Evolutionary conservation across 1,140 invertebrate genomes (phyloP), one percentile per base, ranked within the genome.

Genomic region (Gerris buenoi): DNA sequence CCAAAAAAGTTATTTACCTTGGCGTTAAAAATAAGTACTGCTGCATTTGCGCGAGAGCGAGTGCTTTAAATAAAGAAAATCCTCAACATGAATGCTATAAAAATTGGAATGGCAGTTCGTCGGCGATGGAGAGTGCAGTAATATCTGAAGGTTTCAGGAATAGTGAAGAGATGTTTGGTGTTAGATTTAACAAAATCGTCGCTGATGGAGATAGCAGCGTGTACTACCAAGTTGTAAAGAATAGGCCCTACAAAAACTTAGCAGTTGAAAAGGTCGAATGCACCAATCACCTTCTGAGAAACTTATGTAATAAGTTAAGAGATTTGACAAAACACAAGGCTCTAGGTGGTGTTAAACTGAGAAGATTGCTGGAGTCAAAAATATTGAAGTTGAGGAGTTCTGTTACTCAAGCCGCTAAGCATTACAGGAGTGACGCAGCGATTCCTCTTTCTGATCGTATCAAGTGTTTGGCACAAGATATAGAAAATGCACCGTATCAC

Each of bases 181-280:
- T 77, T 1, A 71, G 73, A 29, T 76, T 75, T 56, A 68, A 71
- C 61, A 70, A 66, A 26, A 25, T 75, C 18, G 71, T 76, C 60
- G 74, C 70, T 2, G 76, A 77, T 68, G 75, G 74, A 0, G 75
- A 76, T 63, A 73, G 71, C 56, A 76, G 69, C 61, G 72, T 71
- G 13, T 73, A 74, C 64, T 68, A 70, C 62, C 67, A 67, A 56
- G 68, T 71, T 60, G 18, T 66, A 65, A 68, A 72, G 60, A 18
- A 65, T 13, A 69, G 73, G 63, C 72, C 68, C 0, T 73, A 71
- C 63, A 60, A 27, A 22, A 25, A 46, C 18, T 10, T 46, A 18
- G 33, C 33, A 10, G 33, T 46, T 46, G 33, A 46, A 46, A 46
- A 46, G 18, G 33, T 46, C 5, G 33, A 46, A 18, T 46, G 33